phyloP scores from a whole-genome alignment of 2,113 vertebrate genomes.

The Scomber scombrus region DNA sequence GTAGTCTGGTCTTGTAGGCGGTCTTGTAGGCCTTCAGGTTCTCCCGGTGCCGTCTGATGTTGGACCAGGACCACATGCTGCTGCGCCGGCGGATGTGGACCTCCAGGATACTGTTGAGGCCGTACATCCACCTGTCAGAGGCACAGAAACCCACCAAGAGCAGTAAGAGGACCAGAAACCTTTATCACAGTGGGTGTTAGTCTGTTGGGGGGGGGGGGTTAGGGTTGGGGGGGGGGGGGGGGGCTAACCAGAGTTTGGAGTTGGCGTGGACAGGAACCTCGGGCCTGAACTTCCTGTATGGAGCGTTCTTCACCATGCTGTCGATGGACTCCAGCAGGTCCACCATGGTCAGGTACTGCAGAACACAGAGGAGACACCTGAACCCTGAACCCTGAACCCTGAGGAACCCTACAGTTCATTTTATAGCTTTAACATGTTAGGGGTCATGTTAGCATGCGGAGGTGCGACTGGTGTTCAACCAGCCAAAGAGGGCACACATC shows the following conservation, averaged over 20 bases:
- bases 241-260: conserved; percentile 88
- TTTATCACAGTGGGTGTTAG: too few species aligned
- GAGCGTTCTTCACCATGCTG: conserved; percentile 93
- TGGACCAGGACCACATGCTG: conserved; percentile 93
- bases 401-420: too few species aligned
- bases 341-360: conserved; percentile 94
- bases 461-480: too few species aligned
- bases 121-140: conserved; percentile 91
- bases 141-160: neutral
- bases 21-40: conserved; percentile 90
- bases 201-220: too few species aligned
- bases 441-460: conserved; percentile 57
- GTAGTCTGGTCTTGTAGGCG: conserved; percentile 89
- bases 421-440: too few species aligned
- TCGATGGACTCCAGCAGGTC: conserved; percentile 94
- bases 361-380: neutral
- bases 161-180: neutral
- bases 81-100: conserved; percentile 87
- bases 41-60: conserved; percentile 89
- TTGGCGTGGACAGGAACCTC: conserved; percentile 83
- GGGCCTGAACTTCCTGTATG: conserved; percentile 94
- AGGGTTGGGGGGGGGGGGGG: too few species aligned
- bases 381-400: too few species aligned
- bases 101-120: conserved; percentile 90
- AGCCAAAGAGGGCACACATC: too few species aligned